These are phyloP conservation scores for Strix uralensis DNA, from an alignment of 2,113 vertebrate genomes.

Conservation along the genomic window DNA sequence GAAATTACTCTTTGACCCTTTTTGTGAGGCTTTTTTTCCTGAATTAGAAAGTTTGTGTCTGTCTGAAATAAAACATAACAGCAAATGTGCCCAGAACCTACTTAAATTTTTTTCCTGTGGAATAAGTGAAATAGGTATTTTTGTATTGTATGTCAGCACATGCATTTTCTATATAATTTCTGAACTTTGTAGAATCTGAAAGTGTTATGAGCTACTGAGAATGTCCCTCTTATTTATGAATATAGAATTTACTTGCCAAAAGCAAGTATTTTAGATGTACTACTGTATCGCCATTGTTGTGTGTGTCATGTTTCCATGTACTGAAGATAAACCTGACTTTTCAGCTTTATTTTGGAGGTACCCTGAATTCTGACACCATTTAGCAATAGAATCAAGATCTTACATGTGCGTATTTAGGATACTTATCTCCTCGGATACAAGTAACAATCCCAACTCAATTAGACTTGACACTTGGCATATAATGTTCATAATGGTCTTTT, in stretches of 20 bases:
- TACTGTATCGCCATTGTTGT: not conserved
- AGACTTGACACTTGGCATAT: not conserved
- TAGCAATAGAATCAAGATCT: not conserved
- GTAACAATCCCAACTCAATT: not conserved
- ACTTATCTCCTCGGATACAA: not conserved
- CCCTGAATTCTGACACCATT: not conserved
- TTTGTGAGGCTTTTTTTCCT: not conserved
- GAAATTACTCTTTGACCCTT: not conserved
- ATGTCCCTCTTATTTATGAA: not conserved
- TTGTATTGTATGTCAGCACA: not conserved
- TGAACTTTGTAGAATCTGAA: not conserved
- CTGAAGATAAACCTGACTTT: not conserved
- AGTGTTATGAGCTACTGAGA: not conserved
- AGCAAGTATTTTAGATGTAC: not conserved
- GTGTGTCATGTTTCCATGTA: not conserved
- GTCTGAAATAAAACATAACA: not conserved
- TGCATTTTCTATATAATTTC: not conserved
- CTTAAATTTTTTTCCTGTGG: not conserved
- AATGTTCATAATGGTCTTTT: not conserved
- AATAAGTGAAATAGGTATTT: not conserved
- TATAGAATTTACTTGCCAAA: not conserved
- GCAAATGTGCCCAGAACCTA: not conserved
- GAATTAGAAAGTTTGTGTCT: not conserved
- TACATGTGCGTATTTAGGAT: not conserved
- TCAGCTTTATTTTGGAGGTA: not conserved